Conservation (phyloP, 1,140 invertebrate genomes). For the Prorops nasuta region DNA sequence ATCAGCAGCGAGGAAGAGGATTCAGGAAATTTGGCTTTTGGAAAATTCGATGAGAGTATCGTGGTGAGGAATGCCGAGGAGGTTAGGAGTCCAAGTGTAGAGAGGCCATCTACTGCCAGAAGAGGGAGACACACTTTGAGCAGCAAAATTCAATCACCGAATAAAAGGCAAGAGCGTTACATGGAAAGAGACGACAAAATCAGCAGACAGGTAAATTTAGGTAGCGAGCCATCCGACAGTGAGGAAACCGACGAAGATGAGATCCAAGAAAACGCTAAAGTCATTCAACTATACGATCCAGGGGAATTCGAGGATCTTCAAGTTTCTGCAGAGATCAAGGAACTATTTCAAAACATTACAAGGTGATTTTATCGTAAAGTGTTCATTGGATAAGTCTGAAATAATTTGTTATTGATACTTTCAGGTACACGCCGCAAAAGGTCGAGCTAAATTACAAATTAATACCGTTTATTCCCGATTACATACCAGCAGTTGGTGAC, state of each 20-base stretch:
- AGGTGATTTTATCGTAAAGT: conserved; percentile 59
- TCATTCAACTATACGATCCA: conserved; percentile 74
- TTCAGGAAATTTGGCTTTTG: conserved; percentile 25
- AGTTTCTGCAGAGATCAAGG: conserved; percentile 83
- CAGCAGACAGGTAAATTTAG: conserved; percentile 35
- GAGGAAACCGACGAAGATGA: conserved; percentile 51
- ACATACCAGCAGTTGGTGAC: conserved; percentile 96
- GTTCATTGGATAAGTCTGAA: not conserved
- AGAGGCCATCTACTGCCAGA: conserved; percentile 20
- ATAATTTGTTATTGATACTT: conserved; percentile 20
- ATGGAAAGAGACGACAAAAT: conserved; percentile 25
- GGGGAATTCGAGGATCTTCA: conserved; percentile 81
- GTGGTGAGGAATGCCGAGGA: conserved; percentile 46
- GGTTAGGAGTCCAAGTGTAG: conserved; percentile 42
- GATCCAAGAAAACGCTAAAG: conserved; percentile 50
- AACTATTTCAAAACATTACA: conserved; percentile 90
- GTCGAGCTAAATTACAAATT: conserved; percentile 89
- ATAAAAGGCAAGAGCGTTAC: too few species aligned
- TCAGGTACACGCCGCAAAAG: conserved; percentile 87
- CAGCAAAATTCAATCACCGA: too few species aligned
- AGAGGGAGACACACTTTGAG: conserved; percentile 24
- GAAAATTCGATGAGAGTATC: conserved; percentile 50
- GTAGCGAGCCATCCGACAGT: conserved; percentile 46
- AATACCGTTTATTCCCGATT: conserved; percentile 94
- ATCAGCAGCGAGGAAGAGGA: conserved; percentile 42